These are phyloP conservation scores for Onychomys torridus DNA, from an alignment of 2,797 vertebrate genomes.

Conservation along the genomic window DNA sequence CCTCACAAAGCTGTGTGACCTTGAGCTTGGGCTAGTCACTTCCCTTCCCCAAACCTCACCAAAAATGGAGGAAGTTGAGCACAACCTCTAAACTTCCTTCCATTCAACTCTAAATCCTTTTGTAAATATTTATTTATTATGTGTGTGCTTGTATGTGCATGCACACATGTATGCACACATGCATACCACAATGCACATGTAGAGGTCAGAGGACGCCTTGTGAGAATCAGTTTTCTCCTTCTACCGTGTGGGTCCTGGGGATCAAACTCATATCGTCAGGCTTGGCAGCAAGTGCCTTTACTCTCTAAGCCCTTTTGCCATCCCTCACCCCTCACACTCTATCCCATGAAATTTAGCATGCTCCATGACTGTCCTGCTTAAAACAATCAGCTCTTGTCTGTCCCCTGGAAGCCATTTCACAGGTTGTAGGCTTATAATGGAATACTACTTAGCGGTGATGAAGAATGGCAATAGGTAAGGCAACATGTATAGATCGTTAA, in stretches of 20 bases:
- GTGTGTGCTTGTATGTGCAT: background rate
- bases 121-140: background rate
- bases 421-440: background rate
- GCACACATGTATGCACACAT: background rate
- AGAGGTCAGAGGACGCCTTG: background rate
- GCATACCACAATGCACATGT: too few relatives aligned
- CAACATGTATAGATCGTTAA: background rate
- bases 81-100: background rate
- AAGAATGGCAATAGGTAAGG: background rate
- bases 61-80: background rate
- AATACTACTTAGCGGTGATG: background rate
- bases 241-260: background rate
- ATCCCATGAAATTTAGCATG: background rate
- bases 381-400: background rate
- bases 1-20: background rate
- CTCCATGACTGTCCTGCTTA: background rate
- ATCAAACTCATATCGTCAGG: background rate
- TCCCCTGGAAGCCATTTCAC: background rate
- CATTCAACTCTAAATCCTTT: background rate
- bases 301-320: background rate
- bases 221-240: background rate
- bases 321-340: background rate
- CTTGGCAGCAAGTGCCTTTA: background rate
- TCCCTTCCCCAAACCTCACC: background rate
- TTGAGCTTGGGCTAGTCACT: background rate